Percentiles rank a stretch among this genome's conserved stretches.
These are phyloP conservation scores for Tupiocoris notatus DNA, from an alignment of 2,888 invertebrate species.

Conservation along the genomic window DNA sequence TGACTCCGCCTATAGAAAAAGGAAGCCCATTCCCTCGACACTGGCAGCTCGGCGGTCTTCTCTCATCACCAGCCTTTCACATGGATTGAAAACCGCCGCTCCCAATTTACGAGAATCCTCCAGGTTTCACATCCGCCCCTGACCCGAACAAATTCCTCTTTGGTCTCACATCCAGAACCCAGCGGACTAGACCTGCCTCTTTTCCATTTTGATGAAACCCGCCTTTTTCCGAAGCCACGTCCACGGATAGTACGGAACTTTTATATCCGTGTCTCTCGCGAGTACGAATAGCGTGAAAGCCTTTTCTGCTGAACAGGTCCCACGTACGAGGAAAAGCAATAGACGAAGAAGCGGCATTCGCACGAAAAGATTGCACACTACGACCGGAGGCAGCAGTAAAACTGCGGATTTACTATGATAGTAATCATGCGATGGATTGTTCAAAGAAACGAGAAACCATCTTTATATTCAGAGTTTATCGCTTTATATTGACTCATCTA, in stretches of 20 bases:
- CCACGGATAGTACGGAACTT: background rate
- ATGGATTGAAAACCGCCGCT: conserved; percentile 34
- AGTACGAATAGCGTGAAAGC: background rate
- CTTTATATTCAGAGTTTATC: no score
- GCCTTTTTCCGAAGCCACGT: background rate
- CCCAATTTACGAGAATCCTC: conserved; percentile 34
- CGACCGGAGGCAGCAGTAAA: background rate
- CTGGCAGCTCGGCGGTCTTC: background rate
- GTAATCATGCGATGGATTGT: no score
- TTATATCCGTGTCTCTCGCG: background rate
- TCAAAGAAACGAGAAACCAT: no score
- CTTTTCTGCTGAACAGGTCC: background rate
- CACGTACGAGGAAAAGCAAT: background rate
- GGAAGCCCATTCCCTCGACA: background rate
- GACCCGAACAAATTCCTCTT: no score
- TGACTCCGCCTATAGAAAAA: conserved; percentile 20
- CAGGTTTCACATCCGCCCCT: background rate
- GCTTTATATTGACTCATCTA: no score
- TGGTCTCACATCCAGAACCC: background rate
- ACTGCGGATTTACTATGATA: background rate
- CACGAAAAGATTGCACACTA: background rate
- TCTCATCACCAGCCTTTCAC: conserved; percentile 37
- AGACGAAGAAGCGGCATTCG: background rate
- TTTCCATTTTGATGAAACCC: background rate
- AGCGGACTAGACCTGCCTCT: background rate